These are phyloP conservation scores for Elymnias hypermnestra DNA, from an alignment of 1,140 invertebrate genomes.

Conservation along the genomic window DNA sequence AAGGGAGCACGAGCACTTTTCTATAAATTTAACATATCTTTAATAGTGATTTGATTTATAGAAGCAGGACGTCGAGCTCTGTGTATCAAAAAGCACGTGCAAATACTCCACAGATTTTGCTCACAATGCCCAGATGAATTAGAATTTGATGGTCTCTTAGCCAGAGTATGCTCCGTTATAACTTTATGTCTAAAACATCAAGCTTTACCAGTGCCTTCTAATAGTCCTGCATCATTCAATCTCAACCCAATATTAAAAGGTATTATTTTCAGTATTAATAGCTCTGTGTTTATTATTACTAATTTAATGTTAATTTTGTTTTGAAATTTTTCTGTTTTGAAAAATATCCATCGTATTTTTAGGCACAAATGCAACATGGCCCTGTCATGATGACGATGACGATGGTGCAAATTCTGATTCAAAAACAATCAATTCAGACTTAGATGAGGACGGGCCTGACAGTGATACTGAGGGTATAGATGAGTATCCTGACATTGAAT, in stretches of 20 bases:
- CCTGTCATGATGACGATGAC: conserved; percentile 65
- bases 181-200: conserved; percentile 80
- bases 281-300: no score
- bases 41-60: conserved; percentile 35
- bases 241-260: conserved; percentile 67
- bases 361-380: conserved; percentile 63
- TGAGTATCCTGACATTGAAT: conserved; percentile 51
- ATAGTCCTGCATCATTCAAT: conserved; percentile 76
- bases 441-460: conserved; percentile 61
- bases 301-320: no score
- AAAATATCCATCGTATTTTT: conserved; percentile 7
- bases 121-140: conserved; percentile 81
- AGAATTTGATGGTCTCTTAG: conserved; percentile 78
- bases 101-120: conserved; percentile 80
- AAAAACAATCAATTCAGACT: conserved; percentile 59
- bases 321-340: no score
- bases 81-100: conserved; percentile 78
- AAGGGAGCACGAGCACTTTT: no score
- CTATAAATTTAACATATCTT: not conserved
- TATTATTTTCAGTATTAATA: no score
- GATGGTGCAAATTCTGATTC: conserved; percentile 57
- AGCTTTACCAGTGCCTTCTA: conserved; percentile 77
- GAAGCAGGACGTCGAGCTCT: conserved; percentile 78
- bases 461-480: conserved; percentile 47
- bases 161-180: conserved; percentile 80